Conservation (phyloP, 2,888 invertebrate species). For the Leucozona laternaria region DNA sequence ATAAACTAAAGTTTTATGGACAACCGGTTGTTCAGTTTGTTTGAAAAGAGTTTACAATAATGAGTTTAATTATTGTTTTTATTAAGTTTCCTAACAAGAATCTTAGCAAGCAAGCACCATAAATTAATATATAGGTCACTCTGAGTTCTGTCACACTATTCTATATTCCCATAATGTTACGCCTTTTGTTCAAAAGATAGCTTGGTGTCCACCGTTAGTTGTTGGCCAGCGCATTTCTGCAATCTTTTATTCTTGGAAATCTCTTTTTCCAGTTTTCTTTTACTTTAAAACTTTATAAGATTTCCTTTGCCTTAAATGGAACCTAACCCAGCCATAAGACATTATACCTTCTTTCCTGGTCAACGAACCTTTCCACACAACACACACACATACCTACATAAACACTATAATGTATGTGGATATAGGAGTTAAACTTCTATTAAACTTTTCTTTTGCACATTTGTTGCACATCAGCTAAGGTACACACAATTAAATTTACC, state of each 20-base stretch:
- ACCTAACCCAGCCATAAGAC: background rate
- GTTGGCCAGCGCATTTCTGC: background rate
- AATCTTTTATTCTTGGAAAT: slow-evolving; percentile 6
- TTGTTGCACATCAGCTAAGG: slow-evolving; percentile 8
- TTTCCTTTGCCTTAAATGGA: background rate
- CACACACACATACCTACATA: background rate
- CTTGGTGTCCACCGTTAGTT: background rate
- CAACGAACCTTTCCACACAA: slow-evolving; percentile 7
- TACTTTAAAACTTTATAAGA: background rate
- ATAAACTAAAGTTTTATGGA: no score
- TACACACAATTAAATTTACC: slow-evolving; percentile 47
- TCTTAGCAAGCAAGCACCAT: background rate
- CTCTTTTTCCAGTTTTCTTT: background rate
- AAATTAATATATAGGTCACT: background rate
- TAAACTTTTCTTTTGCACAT: slow-evolving; percentile 46
- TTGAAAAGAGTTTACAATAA: no score
- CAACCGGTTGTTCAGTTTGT: no score
- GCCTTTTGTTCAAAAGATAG: background rate
- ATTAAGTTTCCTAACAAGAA: no score
- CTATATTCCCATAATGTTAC: background rate
- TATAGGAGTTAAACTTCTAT: slow-evolving; percentile 47
- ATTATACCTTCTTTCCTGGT: background rate
- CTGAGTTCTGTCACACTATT: background rate
- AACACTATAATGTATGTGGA: background rate
- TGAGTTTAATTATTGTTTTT: no score